Percentiles rank a stretch among this genome's conserved stretches.
Evolutionary conservation across 2,113 vertebrate species (phyloP).

Genomic region (Pipra filicauda): DNA sequence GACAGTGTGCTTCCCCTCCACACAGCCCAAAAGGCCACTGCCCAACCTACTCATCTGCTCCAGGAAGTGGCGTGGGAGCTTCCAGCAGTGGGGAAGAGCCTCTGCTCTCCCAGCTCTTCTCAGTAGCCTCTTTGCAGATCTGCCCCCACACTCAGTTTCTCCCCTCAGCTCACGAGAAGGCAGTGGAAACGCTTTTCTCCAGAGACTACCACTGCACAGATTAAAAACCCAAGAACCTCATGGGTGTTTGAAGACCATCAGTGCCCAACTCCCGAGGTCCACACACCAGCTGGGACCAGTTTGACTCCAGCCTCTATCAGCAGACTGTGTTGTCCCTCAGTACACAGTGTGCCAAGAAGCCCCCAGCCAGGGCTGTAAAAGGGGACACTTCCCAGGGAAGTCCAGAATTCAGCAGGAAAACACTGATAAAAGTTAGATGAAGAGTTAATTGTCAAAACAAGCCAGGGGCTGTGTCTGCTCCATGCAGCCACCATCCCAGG

Average conservation of each 20-base stretch:
- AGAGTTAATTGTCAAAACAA: neutral
- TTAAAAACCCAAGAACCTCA: neutral
- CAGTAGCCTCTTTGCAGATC: neutral
- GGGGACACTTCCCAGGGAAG: neutral
- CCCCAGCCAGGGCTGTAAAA: neutral
- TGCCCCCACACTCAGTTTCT: neutral
- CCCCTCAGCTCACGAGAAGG: neutral
- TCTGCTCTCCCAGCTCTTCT: neutral
- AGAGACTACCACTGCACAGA: neutral
- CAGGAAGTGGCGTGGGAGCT: fast-evolving
- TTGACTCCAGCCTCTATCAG: neutral
- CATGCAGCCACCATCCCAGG: neutral
- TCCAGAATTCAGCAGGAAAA: neutral
- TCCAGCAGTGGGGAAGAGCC: neutral
- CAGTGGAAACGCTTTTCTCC: neutral
- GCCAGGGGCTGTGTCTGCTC: neutral
- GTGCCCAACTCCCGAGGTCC: neutral
- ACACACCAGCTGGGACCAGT: neutral
- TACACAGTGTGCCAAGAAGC: neutral
- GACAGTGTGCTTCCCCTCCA: fast-evolving
- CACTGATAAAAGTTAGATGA: neutral
- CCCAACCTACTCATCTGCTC: neutral
- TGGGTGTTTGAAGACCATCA: neutral
- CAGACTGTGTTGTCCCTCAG: neutral
- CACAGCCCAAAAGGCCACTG: too few relatives aligned